phyloP scores from a whole-genome alignment of 30 jellyfish, hydroid and myxozoan species.

The Aurelia sp. region DNA sequence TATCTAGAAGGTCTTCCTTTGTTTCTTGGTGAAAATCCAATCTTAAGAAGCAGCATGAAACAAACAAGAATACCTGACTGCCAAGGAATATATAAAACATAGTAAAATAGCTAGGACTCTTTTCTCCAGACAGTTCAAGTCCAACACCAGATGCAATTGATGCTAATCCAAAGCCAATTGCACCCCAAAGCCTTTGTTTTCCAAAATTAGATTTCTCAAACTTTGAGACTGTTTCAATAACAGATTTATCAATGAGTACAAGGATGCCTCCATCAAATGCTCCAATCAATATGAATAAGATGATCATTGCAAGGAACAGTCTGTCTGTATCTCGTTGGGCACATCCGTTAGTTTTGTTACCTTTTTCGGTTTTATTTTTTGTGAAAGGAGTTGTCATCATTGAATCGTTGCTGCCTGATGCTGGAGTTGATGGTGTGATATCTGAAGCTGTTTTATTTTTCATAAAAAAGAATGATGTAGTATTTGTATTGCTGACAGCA shows the following conservation, averaged over 20 bases:
- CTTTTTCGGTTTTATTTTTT: too few species aligned
- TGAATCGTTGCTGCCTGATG: too few species aligned
- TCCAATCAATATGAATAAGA: constrained; percentile 34
- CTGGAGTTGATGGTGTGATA: too few species aligned
- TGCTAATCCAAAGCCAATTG: constrained; percentile 79
- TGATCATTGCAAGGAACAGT: constrained; percentile 38
- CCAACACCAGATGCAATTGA: constrained; percentile 73
- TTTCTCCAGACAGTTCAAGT: constrained; percentile 25
- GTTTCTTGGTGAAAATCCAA: not conserved
- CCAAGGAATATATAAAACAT: constrained; percentile 53
- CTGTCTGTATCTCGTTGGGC: not conserved
- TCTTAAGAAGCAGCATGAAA: constrained; percentile 21
- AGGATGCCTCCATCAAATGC: constrained; percentile 75
- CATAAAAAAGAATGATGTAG: too few species aligned
- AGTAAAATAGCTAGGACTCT: constrained; percentile 46
- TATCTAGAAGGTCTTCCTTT: not conserved
- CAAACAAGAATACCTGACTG: constrained; percentile 16
- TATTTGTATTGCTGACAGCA: too few species aligned
- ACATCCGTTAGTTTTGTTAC: too few species aligned
- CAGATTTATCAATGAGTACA: constrained; percentile 54
- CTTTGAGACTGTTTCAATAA: constrained; percentile 11
- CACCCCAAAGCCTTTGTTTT: constrained; percentile 71
- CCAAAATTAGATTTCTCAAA: constrained; percentile 55
- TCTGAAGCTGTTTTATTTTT: too few species aligned
- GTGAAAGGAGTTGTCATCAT: too few species aligned